A percentile compares a stretch with the other conserved stretches of the same genome.
Evolutionary conservation across 2,888 invertebrate genomes (phyloP).

Genomic region (Drosophila yooni): DNA sequence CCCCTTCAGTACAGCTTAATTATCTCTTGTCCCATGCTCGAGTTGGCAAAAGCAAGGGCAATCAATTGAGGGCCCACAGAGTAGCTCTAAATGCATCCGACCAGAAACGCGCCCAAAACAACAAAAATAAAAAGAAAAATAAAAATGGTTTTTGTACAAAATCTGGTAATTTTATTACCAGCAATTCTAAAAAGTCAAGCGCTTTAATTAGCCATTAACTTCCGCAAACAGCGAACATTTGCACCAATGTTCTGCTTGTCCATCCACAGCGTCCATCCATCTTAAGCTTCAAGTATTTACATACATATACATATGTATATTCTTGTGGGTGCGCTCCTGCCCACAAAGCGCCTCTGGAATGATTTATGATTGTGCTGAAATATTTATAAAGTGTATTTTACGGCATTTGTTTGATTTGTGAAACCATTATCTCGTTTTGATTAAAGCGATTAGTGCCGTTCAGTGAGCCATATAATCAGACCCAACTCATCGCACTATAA

Average conservation of each 20-base stretch:
- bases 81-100: slow-evolving; percentile 73
- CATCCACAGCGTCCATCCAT: slow-evolving; percentile 36
- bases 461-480: slow-evolving; percentile 55
- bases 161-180: slow-evolving; percentile 71
- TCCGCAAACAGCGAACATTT: slow-evolving; percentile 69
- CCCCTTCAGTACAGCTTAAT: slow-evolving; percentile 48
- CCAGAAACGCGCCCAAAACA: slow-evolving; percentile 69
- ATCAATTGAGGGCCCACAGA: slow-evolving; percentile 65
- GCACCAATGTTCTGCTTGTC: slow-evolving; percentile 55
- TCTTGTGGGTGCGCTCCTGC: slow-evolving; percentile 63
- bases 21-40: slow-evolving; percentile 71
- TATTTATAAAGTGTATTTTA: slow-evolving; percentile 57
- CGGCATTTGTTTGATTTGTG: slow-evolving; percentile 74
- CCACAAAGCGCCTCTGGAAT: slow-evolving; percentile 29
- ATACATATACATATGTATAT: slow-evolving; percentile 3
- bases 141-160: slow-evolving; percentile 8
- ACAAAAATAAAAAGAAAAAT: neutral
- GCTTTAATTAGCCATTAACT: slow-evolving; percentile 78
- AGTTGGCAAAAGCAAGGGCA: slow-evolving; percentile 79
- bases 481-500: slow-evolving; percentile 3
- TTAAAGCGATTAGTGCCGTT: slow-evolving; percentile 57
- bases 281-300: slow-evolving; percentile 9
- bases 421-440: slow-evolving; percentile 57
- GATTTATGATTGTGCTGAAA: slow-evolving; percentile 69
- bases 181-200: slow-evolving; percentile 63